Conservation (phyloP, 1,140 invertebrate species). For the Dryas iulia region DNA sequence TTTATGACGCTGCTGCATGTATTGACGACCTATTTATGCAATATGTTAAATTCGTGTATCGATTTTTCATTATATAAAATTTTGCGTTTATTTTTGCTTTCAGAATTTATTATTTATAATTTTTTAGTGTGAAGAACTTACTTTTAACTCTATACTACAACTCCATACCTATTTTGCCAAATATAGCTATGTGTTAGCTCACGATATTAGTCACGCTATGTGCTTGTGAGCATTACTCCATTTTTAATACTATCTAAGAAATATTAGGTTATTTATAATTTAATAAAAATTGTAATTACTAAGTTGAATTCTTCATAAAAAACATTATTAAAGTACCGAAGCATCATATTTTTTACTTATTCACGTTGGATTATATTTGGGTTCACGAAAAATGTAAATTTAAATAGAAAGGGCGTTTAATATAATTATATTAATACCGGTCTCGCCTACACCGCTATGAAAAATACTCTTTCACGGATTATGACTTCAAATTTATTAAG, state of each 20-base stretch:
- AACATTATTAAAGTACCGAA: background rate
- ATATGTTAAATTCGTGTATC: background rate
- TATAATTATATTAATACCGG: conserved; percentile 39
- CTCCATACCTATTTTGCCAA: background rate
- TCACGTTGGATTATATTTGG: conserved; percentile 5
- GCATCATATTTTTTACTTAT: conserved; percentile 7
- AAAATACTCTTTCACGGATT: conserved; percentile 59
- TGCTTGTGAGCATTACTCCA: background rate
- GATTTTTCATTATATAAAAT: background rate
- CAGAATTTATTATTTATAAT: background rate
- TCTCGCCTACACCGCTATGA: conserved; percentile 33
- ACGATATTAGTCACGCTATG: background rate
- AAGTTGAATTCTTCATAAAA: conserved; percentile 9
- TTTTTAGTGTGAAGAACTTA: background rate
- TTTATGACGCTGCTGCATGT: background rate
- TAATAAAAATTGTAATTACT: conserved; percentile 4
- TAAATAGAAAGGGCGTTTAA: conserved; percentile 46
- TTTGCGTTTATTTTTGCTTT: conserved; percentile 15
- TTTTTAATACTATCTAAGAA: too few species aligned
- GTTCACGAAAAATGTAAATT: conserved; percentile 31
- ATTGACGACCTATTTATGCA: background rate
- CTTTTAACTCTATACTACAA: background rate
- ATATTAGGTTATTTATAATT: too few species aligned
- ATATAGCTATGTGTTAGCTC: background rate
- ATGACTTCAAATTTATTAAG: conserved; percentile 72